Percentiles rank a stretch among this genome's conserved stretches.
Conservation (phyloP, 2,797 vertebrate species). For the Sparus aurata region DNA sequence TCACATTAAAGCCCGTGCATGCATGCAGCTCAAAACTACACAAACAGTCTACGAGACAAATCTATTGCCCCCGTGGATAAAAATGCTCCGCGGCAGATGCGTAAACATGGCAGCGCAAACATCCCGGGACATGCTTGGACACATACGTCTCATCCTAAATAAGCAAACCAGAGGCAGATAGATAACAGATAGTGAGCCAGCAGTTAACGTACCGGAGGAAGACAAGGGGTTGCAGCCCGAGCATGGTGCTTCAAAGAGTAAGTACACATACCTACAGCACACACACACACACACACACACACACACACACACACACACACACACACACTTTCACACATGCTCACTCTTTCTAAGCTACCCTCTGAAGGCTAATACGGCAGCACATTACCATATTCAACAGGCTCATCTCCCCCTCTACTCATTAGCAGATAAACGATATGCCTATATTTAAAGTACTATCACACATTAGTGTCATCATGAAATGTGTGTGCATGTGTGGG, state of each 20-base stretch:
- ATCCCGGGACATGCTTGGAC: conserved; percentile 60
- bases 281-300: conserved; percentile 33
- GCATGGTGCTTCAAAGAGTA: conserved; percentile 75
- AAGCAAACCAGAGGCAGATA: conserved; percentile 65
- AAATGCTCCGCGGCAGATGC: conserved; percentile 59
- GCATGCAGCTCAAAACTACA: conserved; percentile 50
- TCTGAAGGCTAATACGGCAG: conserved; percentile 94
- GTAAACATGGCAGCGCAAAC: conserved; percentile 69
- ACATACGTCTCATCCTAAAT: conserved; percentile 55
- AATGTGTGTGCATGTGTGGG: conserved; percentile 50
- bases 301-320: conserved; percentile 40
- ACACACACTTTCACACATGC: conserved; percentile 44
- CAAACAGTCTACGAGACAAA: conserved; percentile 59
- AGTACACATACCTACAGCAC: conserved; percentile 41
- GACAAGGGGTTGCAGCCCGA: conserved; percentile 59
- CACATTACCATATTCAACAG: conserved; percentile 98
- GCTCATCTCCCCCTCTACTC: conserved; percentile 95
- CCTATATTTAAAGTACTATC: conserved; percentile 96
- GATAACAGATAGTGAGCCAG: conserved; percentile 56
- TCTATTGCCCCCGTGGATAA: conserved; percentile 53
- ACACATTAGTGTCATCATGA: conserved; percentile 86
- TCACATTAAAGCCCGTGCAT: conserved; percentile 51
- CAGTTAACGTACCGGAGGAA: conserved; percentile 37
- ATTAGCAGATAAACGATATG: conserved; percentile 96
- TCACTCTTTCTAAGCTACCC: conserved; percentile 87